A percentile compares a stretch with the other conserved stretches of the same genome.
These are phyloP conservation scores for Eupithecia tripunctaria DNA, from an alignment of 2,888 invertebrate species.

Conservation along the genomic window DNA sequence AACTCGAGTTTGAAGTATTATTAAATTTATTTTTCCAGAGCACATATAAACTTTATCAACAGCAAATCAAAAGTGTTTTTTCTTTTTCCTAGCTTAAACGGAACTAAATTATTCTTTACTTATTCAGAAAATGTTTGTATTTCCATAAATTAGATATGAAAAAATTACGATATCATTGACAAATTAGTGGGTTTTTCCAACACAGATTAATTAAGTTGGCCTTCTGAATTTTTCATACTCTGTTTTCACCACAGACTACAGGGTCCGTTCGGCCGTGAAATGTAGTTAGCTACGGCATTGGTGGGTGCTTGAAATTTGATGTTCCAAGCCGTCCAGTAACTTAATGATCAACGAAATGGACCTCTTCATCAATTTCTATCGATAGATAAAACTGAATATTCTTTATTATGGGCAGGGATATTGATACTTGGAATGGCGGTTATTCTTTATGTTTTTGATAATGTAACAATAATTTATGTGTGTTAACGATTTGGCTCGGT, in stretches of 20 bases:
- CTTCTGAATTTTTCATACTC: slow-evolving; percentile 9
- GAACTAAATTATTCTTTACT: too few species aligned
- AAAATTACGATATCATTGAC: too few species aligned
- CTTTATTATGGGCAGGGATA: background rate
- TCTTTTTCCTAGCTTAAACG: too few species aligned
- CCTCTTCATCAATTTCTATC: slow-evolving; percentile 3
- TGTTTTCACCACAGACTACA: slow-evolving; percentile 42
- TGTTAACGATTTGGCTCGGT: too few species aligned
- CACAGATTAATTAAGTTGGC: too few species aligned
- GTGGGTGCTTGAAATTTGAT: slow-evolving; percentile 29
- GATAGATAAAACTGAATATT: slow-evolving; percentile 6
- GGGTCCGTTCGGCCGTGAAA: slow-evolving; percentile 46
- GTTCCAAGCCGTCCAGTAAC: slow-evolving; percentile 25
- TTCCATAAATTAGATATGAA: too few species aligned
- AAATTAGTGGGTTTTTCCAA: too few species aligned
- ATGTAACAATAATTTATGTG: background rate
- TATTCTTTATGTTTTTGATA: background rate
- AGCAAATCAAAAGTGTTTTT: too few species aligned
- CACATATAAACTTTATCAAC: too few species aligned
- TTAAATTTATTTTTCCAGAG: too few species aligned
- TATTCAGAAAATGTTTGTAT: too few species aligned
- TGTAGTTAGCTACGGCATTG: slow-evolving; percentile 40
- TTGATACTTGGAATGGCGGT: background rate
- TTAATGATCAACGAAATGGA: slow-evolving; percentile 6
- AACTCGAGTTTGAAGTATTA: too few species aligned